phyloP scores from a whole-genome alignment of 2,888 invertebrate species.

The Darwinula stevensoni region DNA sequence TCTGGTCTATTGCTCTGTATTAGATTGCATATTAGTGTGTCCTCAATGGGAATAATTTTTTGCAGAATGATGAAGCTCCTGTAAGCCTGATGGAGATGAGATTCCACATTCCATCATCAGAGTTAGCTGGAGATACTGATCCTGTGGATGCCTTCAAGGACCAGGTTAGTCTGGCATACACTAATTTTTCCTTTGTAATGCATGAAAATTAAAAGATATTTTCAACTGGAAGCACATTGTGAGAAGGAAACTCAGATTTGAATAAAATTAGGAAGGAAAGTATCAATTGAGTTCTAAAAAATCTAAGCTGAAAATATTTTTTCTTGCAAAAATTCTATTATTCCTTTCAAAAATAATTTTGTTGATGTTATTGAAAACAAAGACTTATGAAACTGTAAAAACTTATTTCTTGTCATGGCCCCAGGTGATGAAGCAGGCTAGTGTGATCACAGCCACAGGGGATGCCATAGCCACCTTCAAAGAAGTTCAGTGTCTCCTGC shows the following conservation, averaged over 20 bases:
- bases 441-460: slow-evolving; percentile 87
- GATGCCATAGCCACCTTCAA: slow-evolving; percentile 90
- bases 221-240: too few relatives aligned
- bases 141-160: slow-evolving; percentile 90
- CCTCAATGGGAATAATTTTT: slow-evolving; percentile 5
- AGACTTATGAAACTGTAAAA: too few relatives aligned
- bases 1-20: not conserved
- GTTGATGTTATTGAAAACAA: too few relatives aligned
- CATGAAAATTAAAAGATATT: slow-evolving; percentile 5
- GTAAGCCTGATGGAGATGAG: slow-evolving; percentile 91
- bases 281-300: too few relatives aligned
- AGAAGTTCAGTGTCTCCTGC: slow-evolving; percentile 90
- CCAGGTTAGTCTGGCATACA: slow-evolving; percentile 19
- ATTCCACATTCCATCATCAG: slow-evolving; percentile 80
- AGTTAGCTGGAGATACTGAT: slow-evolving; percentile 49
- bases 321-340: too few relatives aligned
- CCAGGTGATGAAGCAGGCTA: slow-evolving; percentile 88
- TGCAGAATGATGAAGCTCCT: slow-evolving; percentile 82
- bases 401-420: too few relatives aligned
- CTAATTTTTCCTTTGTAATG: not conserved
- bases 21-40: not conserved
- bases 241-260: too few relatives aligned
- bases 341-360: too few relatives aligned
- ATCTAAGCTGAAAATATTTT: too few relatives aligned
- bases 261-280: too few relatives aligned